phyloP scores from a whole-genome alignment of 92 coral and sea anemone species.

The Muricea muricata region DNA sequence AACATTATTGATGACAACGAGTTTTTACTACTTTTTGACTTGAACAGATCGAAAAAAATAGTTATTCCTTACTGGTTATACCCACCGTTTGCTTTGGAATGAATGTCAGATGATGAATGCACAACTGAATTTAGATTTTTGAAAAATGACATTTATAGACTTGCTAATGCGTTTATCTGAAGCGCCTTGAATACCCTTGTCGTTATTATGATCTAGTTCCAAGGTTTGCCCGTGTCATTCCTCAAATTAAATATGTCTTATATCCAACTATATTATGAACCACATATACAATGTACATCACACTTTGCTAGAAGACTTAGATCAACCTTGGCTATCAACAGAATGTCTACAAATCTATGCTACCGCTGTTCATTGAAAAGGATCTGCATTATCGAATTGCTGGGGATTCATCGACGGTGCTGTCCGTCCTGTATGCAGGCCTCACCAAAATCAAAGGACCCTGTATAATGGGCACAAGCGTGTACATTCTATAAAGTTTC shows the following conservation, averaged over 20 bases:
- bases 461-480: neutral
- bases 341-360: neutral
- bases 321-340: slow-evolving; percentile 3
- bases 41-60: neutral
- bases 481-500: neutral
- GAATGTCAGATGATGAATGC: neutral
- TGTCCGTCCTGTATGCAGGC: neutral
- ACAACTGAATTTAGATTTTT: no score
- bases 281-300: neutral
- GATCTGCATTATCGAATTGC: neutral
- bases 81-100: neutral
- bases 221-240: neutral
- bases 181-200: neutral
- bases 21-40: neutral
- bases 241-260: slow-evolving; percentile 6
- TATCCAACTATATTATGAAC: neutral
- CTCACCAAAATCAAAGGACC: neutral
- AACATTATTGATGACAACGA: neutral
- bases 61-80: neutral
- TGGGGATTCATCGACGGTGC: neutral
- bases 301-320: neutral
- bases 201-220: neutral
- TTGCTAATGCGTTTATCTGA: no score
- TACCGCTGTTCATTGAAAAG: slow-evolving; percentile 1
- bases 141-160: slow-evolving; percentile 13